Percentiles rank a stretch among this genome's conserved stretches.
phyloP scores from a whole-genome alignment of 37 sponge, comb jelly and placozoan species.

The Spongia lamella region DNA sequence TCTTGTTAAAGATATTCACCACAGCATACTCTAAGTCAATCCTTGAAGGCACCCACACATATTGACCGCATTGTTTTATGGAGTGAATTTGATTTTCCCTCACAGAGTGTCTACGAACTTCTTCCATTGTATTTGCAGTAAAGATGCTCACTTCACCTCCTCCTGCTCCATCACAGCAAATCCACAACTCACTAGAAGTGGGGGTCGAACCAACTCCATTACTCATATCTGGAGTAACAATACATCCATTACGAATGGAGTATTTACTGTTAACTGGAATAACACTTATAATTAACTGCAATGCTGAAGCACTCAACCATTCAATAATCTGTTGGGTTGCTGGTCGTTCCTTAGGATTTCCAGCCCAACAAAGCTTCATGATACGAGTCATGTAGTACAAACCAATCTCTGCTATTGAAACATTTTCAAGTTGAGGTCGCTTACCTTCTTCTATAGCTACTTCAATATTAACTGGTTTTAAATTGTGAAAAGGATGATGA shows the following conservation, averaged over 20 bases:
- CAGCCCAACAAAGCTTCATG: constrained; percentile 83
- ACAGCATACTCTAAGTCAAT: constrained; percentile 67
- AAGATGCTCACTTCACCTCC: constrained; percentile 73
- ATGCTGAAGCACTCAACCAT: constrained; percentile 12
- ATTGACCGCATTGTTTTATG: constrained; percentile 57
- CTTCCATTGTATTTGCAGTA: constrained; percentile 63
- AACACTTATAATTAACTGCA: constrained; percentile 69
- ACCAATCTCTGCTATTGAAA: constrained; percentile 48
- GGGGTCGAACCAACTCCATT: constrained; percentile 5
- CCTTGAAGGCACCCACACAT: constrained; percentile 72
- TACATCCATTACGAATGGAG: constrained; percentile 46
- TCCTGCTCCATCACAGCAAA: constrained; percentile 59
- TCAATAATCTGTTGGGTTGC: constrained; percentile 34
- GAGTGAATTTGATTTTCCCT: constrained; percentile 70
- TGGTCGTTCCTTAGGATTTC: constrained; percentile 63
- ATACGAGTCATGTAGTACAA: constrained; percentile 66
- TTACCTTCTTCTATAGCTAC: constrained; percentile 50
- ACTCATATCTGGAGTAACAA: constrained; percentile 27
- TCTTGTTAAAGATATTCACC: constrained; percentile 62
- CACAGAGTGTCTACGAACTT: constrained; percentile 40
- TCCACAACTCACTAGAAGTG: constrained; percentile 61
- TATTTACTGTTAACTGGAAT: constrained; percentile 41
- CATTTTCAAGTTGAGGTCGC: constrained; percentile 67
- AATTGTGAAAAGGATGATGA: constrained; percentile 63
- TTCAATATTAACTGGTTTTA: constrained; percentile 55